These are phyloP conservation scores for Tenebrosternarchus preto DNA, from an alignment of 2,113 vertebrate genomes.

Conservation along the genomic window DNA sequence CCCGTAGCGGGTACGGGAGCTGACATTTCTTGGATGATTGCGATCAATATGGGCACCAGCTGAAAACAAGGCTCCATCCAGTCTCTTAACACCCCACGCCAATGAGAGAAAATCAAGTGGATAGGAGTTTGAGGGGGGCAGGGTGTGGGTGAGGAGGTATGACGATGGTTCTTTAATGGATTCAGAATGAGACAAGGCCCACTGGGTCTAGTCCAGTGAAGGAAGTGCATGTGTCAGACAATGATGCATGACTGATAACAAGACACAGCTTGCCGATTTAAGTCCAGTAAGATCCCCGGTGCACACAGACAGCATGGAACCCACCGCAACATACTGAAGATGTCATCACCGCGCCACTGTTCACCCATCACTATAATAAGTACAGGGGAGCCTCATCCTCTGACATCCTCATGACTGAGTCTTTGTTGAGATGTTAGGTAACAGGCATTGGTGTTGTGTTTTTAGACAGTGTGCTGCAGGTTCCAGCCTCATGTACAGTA, in stretches of 20 bases:
- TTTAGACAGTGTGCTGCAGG: background rate
- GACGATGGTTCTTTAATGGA: constrained; percentile 20
- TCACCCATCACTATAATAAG: background rate
- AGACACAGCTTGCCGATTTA: constrained; percentile 31
- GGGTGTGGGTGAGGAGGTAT: background rate
- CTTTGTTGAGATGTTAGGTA: background rate
- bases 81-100: constrained; percentile 16
- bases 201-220: constrained; percentile 23
- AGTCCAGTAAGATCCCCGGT: constrained; percentile 23
- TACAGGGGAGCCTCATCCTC: background rate
- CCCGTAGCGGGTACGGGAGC: constrained; percentile 44
- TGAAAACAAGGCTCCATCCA: constrained; percentile 42
- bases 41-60: constrained; percentile 47
- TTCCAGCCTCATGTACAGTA: background rate
- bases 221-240: constrained; percentile 33
- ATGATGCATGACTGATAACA: constrained; percentile 47
- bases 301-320: background rate
- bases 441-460: background rate
- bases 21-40: constrained; percentile 58
- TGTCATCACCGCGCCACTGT: constrained; percentile 12
- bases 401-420: background rate
- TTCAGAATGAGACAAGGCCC: constrained; percentile 21
- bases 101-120: constrained; percentile 33
- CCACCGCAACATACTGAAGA: background rate
- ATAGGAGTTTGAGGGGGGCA: no score